These are phyloP conservation scores for Alviniconcha strummeri DNA, from an alignment of 2,888 invertebrate genomes.

Conservation along the genomic window DNA sequence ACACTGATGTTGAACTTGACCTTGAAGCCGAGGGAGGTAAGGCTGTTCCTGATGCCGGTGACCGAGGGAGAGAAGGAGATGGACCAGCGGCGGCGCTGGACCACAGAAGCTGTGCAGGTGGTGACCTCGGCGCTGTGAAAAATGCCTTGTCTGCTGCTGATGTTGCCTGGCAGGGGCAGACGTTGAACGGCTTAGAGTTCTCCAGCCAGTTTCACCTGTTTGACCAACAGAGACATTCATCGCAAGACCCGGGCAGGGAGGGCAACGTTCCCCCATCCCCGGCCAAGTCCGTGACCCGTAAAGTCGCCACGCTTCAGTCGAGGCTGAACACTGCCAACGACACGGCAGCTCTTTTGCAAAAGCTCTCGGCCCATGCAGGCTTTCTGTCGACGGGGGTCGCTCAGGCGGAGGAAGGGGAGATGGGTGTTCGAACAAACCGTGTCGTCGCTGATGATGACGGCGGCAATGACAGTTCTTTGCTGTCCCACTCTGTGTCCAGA, in stretches of 20 bases:
- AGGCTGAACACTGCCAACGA: constrained; percentile 37
- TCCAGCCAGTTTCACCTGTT: constrained; percentile 26
- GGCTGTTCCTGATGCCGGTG: background rate
- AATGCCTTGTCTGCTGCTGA: background rate
- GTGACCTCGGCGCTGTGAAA: background rate
- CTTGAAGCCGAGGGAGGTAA: background rate
- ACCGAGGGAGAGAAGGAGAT: background rate
- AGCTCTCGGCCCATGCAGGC: constrained; percentile 39
- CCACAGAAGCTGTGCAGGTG: background rate
- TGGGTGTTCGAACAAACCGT: background rate
- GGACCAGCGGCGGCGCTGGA: background rate
- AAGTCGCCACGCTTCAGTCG: constrained; percentile 41
- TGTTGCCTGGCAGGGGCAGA: constrained; percentile 5
- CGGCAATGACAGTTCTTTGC: background rate
- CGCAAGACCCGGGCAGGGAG: background rate
- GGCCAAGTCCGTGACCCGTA: constrained; percentile 41
- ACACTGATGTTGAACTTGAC: background rate
- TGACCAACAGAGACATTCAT: background rate
- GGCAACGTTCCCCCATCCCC: constrained; percentile 28
- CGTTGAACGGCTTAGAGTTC: constrained; percentile 10
- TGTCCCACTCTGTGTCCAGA: background rate
- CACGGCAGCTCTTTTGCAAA: constrained; percentile 40
- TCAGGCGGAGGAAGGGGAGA: background rate
- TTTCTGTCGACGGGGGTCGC: constrained; percentile 30
- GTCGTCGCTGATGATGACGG: background rate